Base-by-base conservation (phyloP, 1,140 invertebrate genomes). In the Gonioctena quinquepunctata region DNA sequence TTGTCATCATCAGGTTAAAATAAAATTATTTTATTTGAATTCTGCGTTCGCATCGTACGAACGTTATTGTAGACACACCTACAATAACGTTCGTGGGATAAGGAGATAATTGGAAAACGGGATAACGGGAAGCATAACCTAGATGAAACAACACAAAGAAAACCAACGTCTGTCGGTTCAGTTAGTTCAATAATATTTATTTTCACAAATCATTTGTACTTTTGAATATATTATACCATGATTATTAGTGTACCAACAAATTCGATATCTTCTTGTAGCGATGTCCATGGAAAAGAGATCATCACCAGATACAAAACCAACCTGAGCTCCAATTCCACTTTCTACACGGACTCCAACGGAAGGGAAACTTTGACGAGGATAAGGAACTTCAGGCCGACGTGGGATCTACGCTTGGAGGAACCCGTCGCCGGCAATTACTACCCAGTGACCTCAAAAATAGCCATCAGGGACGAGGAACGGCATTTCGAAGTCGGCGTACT, bases 281-380 rank as follows among this genome's bases (percentile, higher is more conserved):
- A 96, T 78, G 79, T 82, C 0, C 79, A 88, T 54, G 94, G 95
- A 0, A 95, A 94, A 81, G 96, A 99, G 84, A 86, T 96, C 3
- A 86, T 98, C 0, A 90, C 89, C 0, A 87, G 88, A 50, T 97
- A 92, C 61, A 83, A 85, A 1, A 90, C 89, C 5, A 84, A 90
- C 61, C 78, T 96, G 2, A 70, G 86, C 0, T 90, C 90, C 0
- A 84, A 90, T 3, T 88, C 87, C 0, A 84, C 86, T 1, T 99
- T 98, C 81, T 97, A 92, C 79, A 99, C 97, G 0, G 97, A 99
- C 82, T 92, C 95, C 0, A 99, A 99, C 84, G 97, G 96, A 0
- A 85, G 96, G 42, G 94, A 99, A 84, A 90, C 95, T 80, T 78
- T 98, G 26, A 88, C 91, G 75, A 86, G 96, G 60, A 84, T 86